Percentiles rank a stretch among this genome's conserved stretches.
phyloP scores from a whole-genome alignment of 2,797 vertebrate genomes.

The Epinephelus coioides region DNA sequence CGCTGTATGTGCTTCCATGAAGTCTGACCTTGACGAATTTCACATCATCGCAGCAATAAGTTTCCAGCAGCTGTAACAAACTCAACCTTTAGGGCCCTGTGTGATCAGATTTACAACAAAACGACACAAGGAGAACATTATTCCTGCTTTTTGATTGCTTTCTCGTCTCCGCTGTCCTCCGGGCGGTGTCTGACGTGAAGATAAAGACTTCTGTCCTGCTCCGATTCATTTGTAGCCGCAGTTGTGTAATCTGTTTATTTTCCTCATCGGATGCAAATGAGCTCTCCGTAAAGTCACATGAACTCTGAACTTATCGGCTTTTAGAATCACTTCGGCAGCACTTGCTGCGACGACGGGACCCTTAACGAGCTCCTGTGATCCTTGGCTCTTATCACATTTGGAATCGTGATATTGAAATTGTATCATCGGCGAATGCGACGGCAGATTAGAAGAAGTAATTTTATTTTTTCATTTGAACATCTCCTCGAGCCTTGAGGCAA shows the following conservation, averaged over 20 bases:
- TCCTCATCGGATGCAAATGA: conserved; percentile 48
- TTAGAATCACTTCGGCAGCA: conserved; percentile 31
- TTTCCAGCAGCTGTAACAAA: conserved; percentile 43
- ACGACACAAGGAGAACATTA: conserved; percentile 48
- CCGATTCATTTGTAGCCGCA: conserved; percentile 20
- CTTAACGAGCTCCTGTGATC: conserved; percentile 31
- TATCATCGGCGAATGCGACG: conserved; percentile 30
- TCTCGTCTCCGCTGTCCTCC: conserved; percentile 38
- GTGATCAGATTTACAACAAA: conserved; percentile 53
- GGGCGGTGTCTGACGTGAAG: conserved; percentile 41
- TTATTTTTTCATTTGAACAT: conserved; percentile 31
- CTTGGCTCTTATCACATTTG: conserved; percentile 36
- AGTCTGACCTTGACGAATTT: conserved; percentile 48
- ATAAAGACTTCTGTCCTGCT: conserved; percentile 59
- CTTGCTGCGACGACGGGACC: not conserved
- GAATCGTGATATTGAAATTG: conserved; percentile 41
- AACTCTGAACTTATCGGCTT: conserved; percentile 57
- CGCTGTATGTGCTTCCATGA: not conserved
- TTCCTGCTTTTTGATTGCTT: conserved; percentile 50
- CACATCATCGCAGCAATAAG: conserved; percentile 26
- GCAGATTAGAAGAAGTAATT: conserved; percentile 38
- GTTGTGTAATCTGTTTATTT: conserved; percentile 68
- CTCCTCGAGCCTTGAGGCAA: conserved; percentile 30
- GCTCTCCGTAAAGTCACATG: conserved; percentile 46
- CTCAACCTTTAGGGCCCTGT: conserved; percentile 43